Evolutionary conservation across 2,797 vertebrate genomes (phyloP).

Genomic region (Parotocinclus haroldoi): DNA sequence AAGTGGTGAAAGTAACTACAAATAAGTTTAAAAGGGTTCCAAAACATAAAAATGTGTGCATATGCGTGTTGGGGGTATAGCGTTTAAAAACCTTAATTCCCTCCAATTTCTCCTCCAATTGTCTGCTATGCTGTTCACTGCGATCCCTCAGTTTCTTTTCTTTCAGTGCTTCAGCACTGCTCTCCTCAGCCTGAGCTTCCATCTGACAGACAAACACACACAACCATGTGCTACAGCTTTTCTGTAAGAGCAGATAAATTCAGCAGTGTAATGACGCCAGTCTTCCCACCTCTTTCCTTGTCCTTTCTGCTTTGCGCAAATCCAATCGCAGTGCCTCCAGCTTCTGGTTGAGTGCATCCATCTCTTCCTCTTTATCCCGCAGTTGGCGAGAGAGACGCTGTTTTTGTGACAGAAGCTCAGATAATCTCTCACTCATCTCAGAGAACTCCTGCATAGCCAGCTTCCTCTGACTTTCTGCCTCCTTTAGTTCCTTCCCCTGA

Average conservation of each 20-base stretch:
- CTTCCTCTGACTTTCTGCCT: constrained; percentile 94
- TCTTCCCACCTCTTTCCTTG: constrained; percentile 90
- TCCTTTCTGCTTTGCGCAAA: constrained; percentile 91
- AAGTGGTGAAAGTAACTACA: too few species aligned
- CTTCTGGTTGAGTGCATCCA: constrained; percentile 89
- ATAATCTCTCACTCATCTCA: constrained; percentile 92
- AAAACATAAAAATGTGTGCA: not conserved
- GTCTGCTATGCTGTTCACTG: constrained; percentile 90
- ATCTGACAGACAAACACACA: constrained; percentile 68
- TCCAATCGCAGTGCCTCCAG: constrained; percentile 90
- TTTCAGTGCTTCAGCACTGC: constrained; percentile 85
- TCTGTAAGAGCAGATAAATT: constrained; percentile 6
- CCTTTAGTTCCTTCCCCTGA: constrained; percentile 97
- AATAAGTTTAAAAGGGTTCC: too few species aligned
- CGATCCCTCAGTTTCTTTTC: constrained; percentile 92
- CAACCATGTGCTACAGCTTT: constrained; percentile 8
- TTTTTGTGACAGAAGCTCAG: constrained; percentile 90
- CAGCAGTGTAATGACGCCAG: not conserved
- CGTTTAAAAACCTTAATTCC: constrained; percentile 76
- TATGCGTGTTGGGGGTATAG: not conserved
- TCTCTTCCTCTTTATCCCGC: constrained; percentile 98
- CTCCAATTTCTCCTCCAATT: constrained; percentile 92
- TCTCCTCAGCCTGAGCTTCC: constrained; percentile 87
- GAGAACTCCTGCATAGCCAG: constrained; percentile 96
- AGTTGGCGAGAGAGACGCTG: constrained; percentile 92